Conservation (phyloP, 1,140 invertebrate genomes). For the Goniozus legneri region DNA sequence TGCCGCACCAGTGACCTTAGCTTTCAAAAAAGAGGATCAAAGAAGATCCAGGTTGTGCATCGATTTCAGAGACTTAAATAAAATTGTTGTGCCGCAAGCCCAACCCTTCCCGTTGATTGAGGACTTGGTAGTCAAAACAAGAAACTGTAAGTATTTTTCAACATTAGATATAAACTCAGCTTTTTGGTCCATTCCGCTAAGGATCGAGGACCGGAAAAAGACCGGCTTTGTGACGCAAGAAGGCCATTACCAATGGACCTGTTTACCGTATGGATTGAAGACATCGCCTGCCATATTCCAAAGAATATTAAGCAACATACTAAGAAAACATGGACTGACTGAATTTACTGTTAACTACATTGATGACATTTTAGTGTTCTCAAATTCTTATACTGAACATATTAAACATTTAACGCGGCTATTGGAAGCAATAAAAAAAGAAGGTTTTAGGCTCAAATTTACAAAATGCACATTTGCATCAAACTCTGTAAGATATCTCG, state of each 20-base stretch:
- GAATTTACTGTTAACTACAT: no score
- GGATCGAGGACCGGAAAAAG: slow-evolving; percentile 33
- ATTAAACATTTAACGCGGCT: no score
- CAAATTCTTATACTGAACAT: no score
- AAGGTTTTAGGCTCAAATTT: no score
- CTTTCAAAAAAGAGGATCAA: slow-evolving; percentile 35
- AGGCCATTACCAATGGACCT: slow-evolving; percentile 29
- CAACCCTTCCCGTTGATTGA: slow-evolving; percentile 38
- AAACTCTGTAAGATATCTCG: slow-evolving; percentile 25
- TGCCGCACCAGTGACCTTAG: no score
- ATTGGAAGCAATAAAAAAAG: slow-evolving; percentile 17
- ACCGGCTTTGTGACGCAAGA: slow-evolving; percentile 41
- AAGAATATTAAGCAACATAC: slow-evolving; percentile 18
- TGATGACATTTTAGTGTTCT: no score
- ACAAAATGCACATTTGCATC: slow-evolving; percentile 19
- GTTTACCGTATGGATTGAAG: slow-evolving; percentile 23
- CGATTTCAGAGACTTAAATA: no score
- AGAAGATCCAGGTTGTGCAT: slow-evolving; percentile 32
- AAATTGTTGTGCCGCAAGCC: slow-evolving; percentile 34
- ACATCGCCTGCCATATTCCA: slow-evolving; percentile 28
- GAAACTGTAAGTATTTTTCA: slow-evolving; percentile 33
- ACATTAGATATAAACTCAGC: slow-evolving; percentile 39
- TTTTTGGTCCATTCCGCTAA: slow-evolving; percentile 21
- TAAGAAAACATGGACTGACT: no score
- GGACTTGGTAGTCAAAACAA: slow-evolving; percentile 29